Conservation (phyloP, 2,888 invertebrate species). For the Selenia dentaria region DNA sequence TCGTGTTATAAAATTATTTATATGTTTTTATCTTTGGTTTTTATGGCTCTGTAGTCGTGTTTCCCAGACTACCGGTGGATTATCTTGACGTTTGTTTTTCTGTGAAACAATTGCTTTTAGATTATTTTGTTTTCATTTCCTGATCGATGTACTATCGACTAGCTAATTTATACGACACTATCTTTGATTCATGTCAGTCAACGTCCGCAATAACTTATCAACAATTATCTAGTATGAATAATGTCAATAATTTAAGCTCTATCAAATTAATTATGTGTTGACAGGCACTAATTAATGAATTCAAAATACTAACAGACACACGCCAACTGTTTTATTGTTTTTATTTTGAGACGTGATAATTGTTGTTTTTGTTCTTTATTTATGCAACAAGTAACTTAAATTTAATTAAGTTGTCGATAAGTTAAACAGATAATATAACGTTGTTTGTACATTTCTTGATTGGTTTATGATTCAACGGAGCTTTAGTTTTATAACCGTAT, state of each 20-base stretch:
- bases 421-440: slow-evolving; percentile 12
- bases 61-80: slow-evolving; percentile 19
- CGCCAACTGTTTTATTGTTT: slow-evolving; percentile 10
- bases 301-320: slow-evolving; percentile 14
- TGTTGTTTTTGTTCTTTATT: slow-evolving; percentile 9
- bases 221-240: background rate
- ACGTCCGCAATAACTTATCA: slow-evolving; percentile 5
- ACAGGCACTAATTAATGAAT: slow-evolving; percentile 20
- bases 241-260: slow-evolving; percentile 11
- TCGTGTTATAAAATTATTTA: slow-evolving; percentile 24
- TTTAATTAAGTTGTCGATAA: slow-evolving; percentile 20
- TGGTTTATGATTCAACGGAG: slow-evolving; percentile 14
- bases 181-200: slow-evolving; percentile 5
- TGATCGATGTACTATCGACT: too few species aligned
- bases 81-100: slow-evolving; percentile 1
- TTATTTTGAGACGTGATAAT: slow-evolving; percentile 4
- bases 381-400: slow-evolving; percentile 5
- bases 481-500: slow-evolving; percentile 5
- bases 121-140: too few species aligned
- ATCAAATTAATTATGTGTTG: slow-evolving; percentile 25
- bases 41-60: slow-evolving; percentile 2
- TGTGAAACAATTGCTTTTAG: background rate
- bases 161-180: background rate
- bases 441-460: slow-evolving; percentile 7
- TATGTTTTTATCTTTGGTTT: slow-evolving; percentile 13